Evolutionary conservation across 1,140 invertebrate species (phyloP).

Genomic region (Daktulosphaira vitifoliae): DNA sequence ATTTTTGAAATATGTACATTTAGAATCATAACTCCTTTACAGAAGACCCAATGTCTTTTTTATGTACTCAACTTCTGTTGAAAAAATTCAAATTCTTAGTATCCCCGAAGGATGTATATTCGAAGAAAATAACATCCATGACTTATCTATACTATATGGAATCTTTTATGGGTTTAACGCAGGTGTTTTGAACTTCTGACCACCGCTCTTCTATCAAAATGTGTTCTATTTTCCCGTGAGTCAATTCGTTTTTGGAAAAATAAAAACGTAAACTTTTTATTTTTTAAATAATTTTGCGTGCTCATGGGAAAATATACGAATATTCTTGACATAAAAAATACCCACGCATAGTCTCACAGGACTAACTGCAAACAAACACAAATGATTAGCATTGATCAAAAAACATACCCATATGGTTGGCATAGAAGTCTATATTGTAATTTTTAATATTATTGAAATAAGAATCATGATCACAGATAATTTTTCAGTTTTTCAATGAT

Average conservation of each 20-base stretch:
- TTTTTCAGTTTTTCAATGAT: too few relatives aligned
- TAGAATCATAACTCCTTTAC: too few relatives aligned
- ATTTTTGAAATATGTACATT: too few relatives aligned
- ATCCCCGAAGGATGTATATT: too few relatives aligned
- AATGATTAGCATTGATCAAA: slow-evolving; percentile 12
- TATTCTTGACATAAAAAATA: not conserved
- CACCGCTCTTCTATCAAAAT: slow-evolving; percentile 1
- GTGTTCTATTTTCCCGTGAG: not conserved
- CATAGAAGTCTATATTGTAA: too few relatives aligned
- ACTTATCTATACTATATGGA: too few relatives aligned
- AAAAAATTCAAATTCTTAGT: too few relatives aligned
- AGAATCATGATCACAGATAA: too few relatives aligned
- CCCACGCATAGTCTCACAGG: not conserved
- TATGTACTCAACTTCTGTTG: too few relatives aligned
- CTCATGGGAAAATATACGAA: slow-evolving; percentile 7
- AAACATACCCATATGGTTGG: not conserved
- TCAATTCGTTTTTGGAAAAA: not conserved
- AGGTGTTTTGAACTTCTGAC: not conserved
- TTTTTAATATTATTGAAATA: too few relatives aligned
- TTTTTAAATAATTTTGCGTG: not conserved
- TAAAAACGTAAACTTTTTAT: slow-evolving; percentile 13
- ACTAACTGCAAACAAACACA: slow-evolving; percentile 1
- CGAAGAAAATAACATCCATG: not conserved
- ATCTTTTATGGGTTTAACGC: not conserved
- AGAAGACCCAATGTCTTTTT: too few relatives aligned